Base-by-base conservation (phyloP, 1,140 invertebrate species). In the Macrobrachium nipponense region DNA sequence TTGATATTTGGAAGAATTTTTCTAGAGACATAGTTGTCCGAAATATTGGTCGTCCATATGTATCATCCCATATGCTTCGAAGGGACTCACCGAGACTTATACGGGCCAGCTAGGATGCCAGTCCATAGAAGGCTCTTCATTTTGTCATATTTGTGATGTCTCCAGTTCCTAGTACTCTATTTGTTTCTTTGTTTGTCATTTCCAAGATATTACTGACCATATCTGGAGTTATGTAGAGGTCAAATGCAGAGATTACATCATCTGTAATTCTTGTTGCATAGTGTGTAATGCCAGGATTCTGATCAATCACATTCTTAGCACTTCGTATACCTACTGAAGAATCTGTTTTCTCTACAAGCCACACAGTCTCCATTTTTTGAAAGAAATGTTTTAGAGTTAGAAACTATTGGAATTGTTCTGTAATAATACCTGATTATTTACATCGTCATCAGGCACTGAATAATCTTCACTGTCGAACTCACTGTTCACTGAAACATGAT, bases 281-380 rank as follows among this genome's bases (percentile, higher is more conserved):
- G 5, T 6, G 72, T 12, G 72, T 75, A 51, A 75, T 75, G n/a
- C 72, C 72, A 36, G 20, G 72, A 0, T 75, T 23, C 51, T 75
- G 72, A 75, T 75, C 72, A 51, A 75, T 75, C 27, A 51, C 72
- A 75, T 75, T 75, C 64, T 27, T 68, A n/a, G 64, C 64, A 68
- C 18, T n/a, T n/a, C 64, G 1, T n/a, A 5, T 68, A n/a, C 64
- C 18, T 68, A 68, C 64, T n/a, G 12, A 68, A n/a, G 14, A n/a
- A 68, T n/a, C 18, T 68, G 12, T 43, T 75, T 36, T 27, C 72
- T 43, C 2, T 36, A 2, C 72, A 75, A 4, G 72, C 72, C 27
- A 75, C 20, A 36, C n/a, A 15, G 18, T 75, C 27, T 75, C 72
- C 4, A 8, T 2, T 12, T 23, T 75, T 23, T 75, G 2, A 75